Percentiles rank a stretch among this genome's conserved stretches.
These are phyloP conservation scores for Argyresthia albistria DNA, from an alignment of 2,888 invertebrate genomes.

Conservation along the genomic window DNA sequence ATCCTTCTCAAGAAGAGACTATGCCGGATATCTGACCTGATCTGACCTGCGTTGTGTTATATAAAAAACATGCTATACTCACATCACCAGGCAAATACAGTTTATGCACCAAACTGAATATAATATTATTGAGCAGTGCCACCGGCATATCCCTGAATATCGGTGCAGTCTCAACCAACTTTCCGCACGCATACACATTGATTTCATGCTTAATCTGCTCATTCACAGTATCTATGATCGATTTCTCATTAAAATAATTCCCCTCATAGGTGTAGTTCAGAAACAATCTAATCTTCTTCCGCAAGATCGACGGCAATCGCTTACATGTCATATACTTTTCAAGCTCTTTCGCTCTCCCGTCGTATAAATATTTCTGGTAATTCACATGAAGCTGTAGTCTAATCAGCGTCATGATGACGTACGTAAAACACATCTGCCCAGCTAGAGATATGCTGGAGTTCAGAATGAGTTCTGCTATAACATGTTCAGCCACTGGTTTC, in stretches of 20 bases:
- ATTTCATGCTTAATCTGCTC: conserved; percentile 67
- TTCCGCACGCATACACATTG: conserved; percentile 64
- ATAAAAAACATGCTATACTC: conserved; percentile 2
- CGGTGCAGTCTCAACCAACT: conserved; percentile 64
- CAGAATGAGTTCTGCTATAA: conserved; percentile 25
- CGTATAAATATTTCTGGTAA: conserved; percentile 26
- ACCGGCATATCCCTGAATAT: conserved; percentile 67
- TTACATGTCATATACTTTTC: conserved; percentile 32
- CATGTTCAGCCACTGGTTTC: conserved; percentile 20
- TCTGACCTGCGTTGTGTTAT: no score
- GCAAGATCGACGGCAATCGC: conserved; percentile 27
- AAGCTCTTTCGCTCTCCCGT: conserved; percentile 30
- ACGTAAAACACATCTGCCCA: conserved; percentile 30
- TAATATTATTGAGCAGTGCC: conserved; percentile 57
- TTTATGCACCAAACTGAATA: conserved; percentile 60
- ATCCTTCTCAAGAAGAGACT: no score
- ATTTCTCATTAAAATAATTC: conserved; percentile 34
- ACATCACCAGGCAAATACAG: conserved; percentile 73
- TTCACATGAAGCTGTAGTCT: conserved; percentile 30
- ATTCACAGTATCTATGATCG: conserved; percentile 36
- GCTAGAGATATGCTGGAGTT: conserved; percentile 23
- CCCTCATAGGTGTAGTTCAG: conserved; percentile 41
- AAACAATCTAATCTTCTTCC: conserved; percentile 32
- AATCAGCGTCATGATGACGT: conserved; percentile 26
- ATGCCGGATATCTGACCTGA: no score